A percentile compares a stretch with the other conserved stretches of the same genome.
These are phyloP conservation scores for Volucella inanis DNA, from an alignment of 2,888 invertebrate species.

Conservation along the genomic window DNA sequence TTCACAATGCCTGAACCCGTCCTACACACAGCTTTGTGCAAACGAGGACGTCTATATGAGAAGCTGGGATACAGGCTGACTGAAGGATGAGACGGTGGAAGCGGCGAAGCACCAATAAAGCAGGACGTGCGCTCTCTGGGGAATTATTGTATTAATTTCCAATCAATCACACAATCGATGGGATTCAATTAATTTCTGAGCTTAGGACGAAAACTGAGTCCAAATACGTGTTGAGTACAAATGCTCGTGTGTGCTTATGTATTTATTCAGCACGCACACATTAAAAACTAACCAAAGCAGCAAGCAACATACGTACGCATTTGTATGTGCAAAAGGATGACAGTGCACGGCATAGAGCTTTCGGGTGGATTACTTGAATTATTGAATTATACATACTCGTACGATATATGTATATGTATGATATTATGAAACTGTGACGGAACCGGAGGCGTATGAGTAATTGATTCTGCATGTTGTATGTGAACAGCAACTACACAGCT, in stretches of 20 bases:
- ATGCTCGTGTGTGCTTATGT: neutral
- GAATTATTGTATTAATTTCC: conserved; percentile 72
- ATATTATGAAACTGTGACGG: neutral
- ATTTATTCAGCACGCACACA: neutral
- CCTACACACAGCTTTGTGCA: too few species aligned
- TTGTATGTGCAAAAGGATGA: too few species aligned
- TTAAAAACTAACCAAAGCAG: conserved; percentile 59
- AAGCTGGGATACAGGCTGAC: too few species aligned
- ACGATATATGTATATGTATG: too few species aligned
- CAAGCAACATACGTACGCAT: neutral
- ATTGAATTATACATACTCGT: too few species aligned
- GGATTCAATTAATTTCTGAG: conserved; percentile 73
- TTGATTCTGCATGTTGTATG: conserved; percentile 50
- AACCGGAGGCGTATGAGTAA: conserved; percentile 56
- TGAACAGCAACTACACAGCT: neutral
- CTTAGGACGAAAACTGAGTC: conserved; percentile 50
- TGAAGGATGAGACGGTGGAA: too few species aligned
- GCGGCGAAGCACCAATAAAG: too few species aligned
- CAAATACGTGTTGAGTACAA: neutral
- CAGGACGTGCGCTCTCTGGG: conserved; percentile 17
- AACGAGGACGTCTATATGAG: too few species aligned
- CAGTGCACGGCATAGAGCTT: neutral
- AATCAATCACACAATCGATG: conserved; percentile 73
- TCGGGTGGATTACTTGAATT: conserved; percentile 1
- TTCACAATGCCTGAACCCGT: conserved; percentile 8